Conservation (phyloP, 2,888 invertebrate species). For the Psylliodes chrysocephalus region DNA sequence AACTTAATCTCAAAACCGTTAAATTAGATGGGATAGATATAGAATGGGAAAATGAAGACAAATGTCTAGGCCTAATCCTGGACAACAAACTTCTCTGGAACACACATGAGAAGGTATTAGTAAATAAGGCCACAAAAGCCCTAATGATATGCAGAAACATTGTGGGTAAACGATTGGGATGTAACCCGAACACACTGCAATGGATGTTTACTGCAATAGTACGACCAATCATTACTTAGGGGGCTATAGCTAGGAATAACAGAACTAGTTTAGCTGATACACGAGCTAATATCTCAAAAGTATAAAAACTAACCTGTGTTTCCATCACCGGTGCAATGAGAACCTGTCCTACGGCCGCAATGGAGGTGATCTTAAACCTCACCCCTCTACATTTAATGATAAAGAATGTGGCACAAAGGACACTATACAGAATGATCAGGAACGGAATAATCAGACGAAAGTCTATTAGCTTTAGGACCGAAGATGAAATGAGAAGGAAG, state of each 20-base stretch:
- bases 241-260: background rate
- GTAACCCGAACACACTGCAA: too few relatives aligned
- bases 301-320: slow-evolving; percentile 6
- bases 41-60: background rate
- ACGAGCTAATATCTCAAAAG: background rate
- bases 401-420: too few relatives aligned
- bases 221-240: slow-evolving; percentile 11
- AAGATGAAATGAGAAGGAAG: too few relatives aligned
- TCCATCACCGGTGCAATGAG: slow-evolving; percentile 14
- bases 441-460: too few relatives aligned
- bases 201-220: slow-evolving; percentile 18
- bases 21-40: background rate
- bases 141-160: background rate
- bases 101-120: background rate
- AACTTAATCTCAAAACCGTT: background rate
- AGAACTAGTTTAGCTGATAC: background rate
- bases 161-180: slow-evolving; percentile 1
- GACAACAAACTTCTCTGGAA: too few relatives aligned
- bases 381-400: background rate
- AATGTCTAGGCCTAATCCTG: background rate
- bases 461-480: too few relatives aligned
- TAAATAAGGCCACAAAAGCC: background rate
- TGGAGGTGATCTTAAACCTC: slow-evolving; percentile 8
- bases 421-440: too few relatives aligned
- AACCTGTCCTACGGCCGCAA: background rate